phyloP scores from a whole-genome alignment of 2,113 vertebrate genomes.

The Pungitius pungitius region DNA sequence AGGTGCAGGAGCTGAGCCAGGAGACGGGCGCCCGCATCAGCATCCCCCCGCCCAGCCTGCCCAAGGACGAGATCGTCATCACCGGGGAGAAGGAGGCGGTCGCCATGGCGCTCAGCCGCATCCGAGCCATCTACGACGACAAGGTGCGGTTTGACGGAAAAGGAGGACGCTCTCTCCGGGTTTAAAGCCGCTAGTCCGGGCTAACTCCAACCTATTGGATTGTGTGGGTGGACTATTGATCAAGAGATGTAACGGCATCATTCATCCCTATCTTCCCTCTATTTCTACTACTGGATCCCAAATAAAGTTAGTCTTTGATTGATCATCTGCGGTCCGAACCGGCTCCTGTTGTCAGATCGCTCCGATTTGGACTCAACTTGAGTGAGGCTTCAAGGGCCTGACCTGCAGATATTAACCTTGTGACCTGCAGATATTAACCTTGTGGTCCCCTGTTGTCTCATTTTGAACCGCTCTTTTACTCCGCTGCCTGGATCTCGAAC shows the following conservation, averaged over 20 bases:
- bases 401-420: too few species aligned
- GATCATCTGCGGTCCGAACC: not conserved
- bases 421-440: not conserved
- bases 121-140: constrained; percentile 81
- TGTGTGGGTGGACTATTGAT: not conserved
- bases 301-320: not conserved
- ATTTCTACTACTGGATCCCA: not conserved
- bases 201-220: not conserved
- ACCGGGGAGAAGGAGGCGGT: constrained; percentile 83
- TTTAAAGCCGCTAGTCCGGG: not conserved
- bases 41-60: constrained; percentile 79
- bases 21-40: constrained; percentile 82
- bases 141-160: constrained; percentile 68
- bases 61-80: constrained; percentile 83
- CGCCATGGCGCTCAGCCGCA: constrained; percentile 72
- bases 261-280: not conserved
- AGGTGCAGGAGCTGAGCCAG: constrained; percentile 81
- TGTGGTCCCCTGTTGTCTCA: constrained; percentile 3
- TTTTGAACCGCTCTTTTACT: not conserved
- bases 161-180: too few species aligned
- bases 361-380: not conserved
- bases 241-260: not conserved
- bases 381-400: too few species aligned
- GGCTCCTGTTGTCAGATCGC: not conserved
- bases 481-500: not conserved